Base-by-base conservation (phyloP, 2,888 invertebrate species). In the Drosophila yooni region DNA sequence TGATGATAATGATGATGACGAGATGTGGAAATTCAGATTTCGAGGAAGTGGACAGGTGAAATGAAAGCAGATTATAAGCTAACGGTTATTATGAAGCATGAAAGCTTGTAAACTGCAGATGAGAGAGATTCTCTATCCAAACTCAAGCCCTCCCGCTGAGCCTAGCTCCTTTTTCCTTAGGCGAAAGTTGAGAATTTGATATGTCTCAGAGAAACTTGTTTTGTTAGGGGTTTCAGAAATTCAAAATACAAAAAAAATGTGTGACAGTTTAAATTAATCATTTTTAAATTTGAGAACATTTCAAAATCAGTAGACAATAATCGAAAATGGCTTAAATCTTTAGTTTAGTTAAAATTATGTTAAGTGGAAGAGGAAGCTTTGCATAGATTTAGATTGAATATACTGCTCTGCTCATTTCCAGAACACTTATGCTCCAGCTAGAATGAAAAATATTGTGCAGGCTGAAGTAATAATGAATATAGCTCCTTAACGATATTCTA, bases 11-110 rank as follows among this genome's bases (percentile, higher is more conserved):
- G 51, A 63, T 46, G 68, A 51, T 57, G 58, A 29, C 57, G 48
- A 29, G 38, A 43, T 53, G 67, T 68, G 58, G 36, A 72, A 76
- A 64, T 40, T 68, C 40, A 57, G 51, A 61, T 68, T 68, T 61
- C 59, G 66, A 56, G 56, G 51, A 70, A 69, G 57, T 69, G 38
- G 38, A 40, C 62, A 69, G 62, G 13, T 52, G 57, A 43, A 61
- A 62, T 31, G 33, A 40, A 59, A 33, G 46, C 53, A 64, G 63
- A 72, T 72, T 63, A 61, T 21, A 50, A 29, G 21, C 54, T 31
- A 48, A 54, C 25, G 40, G n/a, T 31, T 31, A 48, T 48, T 27
- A 15, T n/a, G 10, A 27, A 40, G 33, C 27, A 21, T 15, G 18
- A 27, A 53, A 36, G 53, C 33, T 53, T 65, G 29, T 31, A 38